Evolutionary conservation across 2,888 invertebrate genomes (phyloP).

Genomic region (Rhagium mordax): DNA sequence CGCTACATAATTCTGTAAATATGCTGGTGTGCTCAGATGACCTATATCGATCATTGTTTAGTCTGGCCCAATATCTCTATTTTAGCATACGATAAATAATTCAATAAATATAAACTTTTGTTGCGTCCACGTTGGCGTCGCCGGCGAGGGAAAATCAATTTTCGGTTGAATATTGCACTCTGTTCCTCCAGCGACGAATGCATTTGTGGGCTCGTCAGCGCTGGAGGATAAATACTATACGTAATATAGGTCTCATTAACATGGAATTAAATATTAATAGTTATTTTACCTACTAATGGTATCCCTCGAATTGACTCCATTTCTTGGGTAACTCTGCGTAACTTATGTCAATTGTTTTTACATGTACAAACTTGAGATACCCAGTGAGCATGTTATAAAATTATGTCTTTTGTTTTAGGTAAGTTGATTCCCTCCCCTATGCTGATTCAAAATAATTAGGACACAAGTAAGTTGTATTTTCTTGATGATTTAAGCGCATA

Average conservation of each 20-base stretch:
- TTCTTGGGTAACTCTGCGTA: too few relatives aligned
- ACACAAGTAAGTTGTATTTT: conserved; percentile 9
- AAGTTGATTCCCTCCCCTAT: neutral
- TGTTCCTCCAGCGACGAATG: neutral
- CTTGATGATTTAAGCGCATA: neutral
- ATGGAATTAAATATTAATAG: too few relatives aligned
- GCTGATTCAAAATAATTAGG: neutral
- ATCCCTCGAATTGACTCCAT: too few relatives aligned
- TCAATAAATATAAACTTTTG: conserved; percentile 5
- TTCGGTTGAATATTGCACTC: neutral
- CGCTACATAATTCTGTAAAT: conserved; percentile 25
- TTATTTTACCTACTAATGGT: too few relatives aligned
- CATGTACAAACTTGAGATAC: too few relatives aligned
- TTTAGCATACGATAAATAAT: conserved; percentile 11
- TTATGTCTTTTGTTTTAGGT: conserved; percentile 8
- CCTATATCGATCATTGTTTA: conserved; percentile 22
- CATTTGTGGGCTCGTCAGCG: neutral
- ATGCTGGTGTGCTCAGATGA: conserved; percentile 8
- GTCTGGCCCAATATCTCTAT: conserved; percentile 14
- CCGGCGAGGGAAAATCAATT: neutral
- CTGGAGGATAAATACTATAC: too few relatives aligned
- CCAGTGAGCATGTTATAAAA: neutral
- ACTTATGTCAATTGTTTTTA: too few relatives aligned
- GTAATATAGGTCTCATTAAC: too few relatives aligned
- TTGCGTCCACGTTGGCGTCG: neutral